These are phyloP conservation scores for Cossypha niveicapilla DNA, from an alignment of 2,797 vertebrate species.

Conservation along the genomic window DNA sequence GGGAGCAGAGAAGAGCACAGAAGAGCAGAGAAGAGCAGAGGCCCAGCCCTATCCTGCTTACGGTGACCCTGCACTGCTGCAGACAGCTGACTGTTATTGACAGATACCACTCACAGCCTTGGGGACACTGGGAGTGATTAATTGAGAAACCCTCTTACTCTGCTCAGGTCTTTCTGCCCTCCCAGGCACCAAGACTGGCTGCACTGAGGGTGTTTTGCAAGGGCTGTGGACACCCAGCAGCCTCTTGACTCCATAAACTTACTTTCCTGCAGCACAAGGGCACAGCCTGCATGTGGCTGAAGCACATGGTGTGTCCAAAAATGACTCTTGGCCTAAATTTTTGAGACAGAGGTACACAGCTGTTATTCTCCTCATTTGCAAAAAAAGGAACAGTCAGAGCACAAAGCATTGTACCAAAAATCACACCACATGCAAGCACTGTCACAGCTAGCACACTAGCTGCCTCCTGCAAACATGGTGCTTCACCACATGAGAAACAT, in stretches of 20 bases:
- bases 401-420: not conserved
- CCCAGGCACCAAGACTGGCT: not conserved
- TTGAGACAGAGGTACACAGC: not conserved
- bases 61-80: fast-evolving
- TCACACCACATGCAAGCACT: not conserved
- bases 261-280: not conserved
- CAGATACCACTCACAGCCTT: fast-evolving
- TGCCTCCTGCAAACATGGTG: not conserved
- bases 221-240: not conserved
- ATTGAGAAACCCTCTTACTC: not conserved
- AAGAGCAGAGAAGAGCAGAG: not conserved
- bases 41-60: not conserved
- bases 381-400: not conserved
- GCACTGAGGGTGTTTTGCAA: not conserved
- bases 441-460: not conserved
- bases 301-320: not conserved
- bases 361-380: not conserved
- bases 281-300: fast-evolving
- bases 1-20: not conserved
- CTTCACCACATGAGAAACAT: not conserved
- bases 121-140: fast-evolving
- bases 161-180: not conserved
- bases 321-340: not conserved
- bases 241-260: not conserved
- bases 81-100: not conserved